Evolutionary conservation across 2,888 invertebrate species (phyloP).

Genomic region (Drosophila longiperda): DNA sequence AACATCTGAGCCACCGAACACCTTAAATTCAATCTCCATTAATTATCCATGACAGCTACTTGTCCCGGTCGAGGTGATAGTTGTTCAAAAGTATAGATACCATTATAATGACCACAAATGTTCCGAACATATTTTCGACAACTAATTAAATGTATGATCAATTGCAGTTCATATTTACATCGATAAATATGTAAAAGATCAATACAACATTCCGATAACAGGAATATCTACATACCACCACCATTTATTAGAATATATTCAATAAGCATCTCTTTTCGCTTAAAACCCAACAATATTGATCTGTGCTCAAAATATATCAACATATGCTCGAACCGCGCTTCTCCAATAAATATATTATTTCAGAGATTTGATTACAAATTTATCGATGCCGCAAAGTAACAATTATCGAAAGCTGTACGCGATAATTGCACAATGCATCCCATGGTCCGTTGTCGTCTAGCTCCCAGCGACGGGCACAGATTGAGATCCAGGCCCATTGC

Average conservation of each 20-base stretch:
- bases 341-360: neutral
- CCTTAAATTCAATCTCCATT: conserved; percentile 40
- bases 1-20: conserved; percentile 3
- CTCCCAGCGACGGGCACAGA: conserved; percentile 9
- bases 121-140: neutral
- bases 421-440: conserved; percentile 13
- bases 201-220: too few species aligned
- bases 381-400: neutral
- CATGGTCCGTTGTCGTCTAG: conserved; percentile 23
- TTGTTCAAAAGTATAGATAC: conserved; percentile 1
- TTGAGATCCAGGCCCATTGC: conserved; percentile 36
- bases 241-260: too few species aligned
- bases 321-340: neutral
- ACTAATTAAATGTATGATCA: neutral
- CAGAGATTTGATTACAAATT: neutral
- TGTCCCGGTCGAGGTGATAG: neutral
- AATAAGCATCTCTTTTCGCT: too few species aligned
- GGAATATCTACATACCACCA: too few species aligned
- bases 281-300: too few species aligned
- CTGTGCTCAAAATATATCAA: neutral
- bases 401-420: conserved; percentile 6
- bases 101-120: neutral
- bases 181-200: too few species aligned
- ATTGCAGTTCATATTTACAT: neutral
- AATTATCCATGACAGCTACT: conserved; percentile 44